phyloP scores from a whole-genome alignment of 2,113 vertebrate genomes.

The Acrocephalus kingi region DNA sequence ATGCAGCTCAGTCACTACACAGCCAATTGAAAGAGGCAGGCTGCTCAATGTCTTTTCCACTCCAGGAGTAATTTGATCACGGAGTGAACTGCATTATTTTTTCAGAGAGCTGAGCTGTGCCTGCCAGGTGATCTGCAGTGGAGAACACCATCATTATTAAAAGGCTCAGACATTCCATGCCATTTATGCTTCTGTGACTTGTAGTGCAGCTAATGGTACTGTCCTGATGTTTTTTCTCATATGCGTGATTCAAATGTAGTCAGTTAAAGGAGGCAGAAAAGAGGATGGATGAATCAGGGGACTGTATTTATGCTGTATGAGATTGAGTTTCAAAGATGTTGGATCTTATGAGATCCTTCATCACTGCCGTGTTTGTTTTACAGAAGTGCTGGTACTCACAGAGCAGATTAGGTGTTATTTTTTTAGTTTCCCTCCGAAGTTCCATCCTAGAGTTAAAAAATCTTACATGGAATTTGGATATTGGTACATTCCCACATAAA shows the following conservation, averaged over 20 bases:
- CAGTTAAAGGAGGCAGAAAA: background rate
- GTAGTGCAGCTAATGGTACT: background rate
- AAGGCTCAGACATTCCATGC: background rate
- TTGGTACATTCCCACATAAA: background rate
- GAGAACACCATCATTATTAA: background rate
- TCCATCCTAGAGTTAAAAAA: background rate
- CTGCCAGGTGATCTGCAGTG: background rate
- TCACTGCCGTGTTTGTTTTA: background rate
- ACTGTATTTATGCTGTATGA: background rate
- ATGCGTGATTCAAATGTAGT: background rate
- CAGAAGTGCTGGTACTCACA: background rate
- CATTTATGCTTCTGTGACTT: background rate
- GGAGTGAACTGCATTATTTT: background rate
- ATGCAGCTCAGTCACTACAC: background rate
- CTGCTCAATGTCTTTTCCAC: slow-evolving; percentile 30
- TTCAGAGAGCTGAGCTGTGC: background rate
- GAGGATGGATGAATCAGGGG: background rate
- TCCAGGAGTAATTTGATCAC: slow-evolving; percentile 31
- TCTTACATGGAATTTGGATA: background rate
- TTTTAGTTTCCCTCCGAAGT: background rate
- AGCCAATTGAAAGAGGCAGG: background rate
- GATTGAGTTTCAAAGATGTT: background rate
- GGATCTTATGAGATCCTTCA: background rate
- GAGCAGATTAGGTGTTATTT: background rate
- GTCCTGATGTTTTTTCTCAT: background rate